Base-by-base conservation (phyloP, 2,797 vertebrate genomes). In the Urophycis tenuis region DNA sequence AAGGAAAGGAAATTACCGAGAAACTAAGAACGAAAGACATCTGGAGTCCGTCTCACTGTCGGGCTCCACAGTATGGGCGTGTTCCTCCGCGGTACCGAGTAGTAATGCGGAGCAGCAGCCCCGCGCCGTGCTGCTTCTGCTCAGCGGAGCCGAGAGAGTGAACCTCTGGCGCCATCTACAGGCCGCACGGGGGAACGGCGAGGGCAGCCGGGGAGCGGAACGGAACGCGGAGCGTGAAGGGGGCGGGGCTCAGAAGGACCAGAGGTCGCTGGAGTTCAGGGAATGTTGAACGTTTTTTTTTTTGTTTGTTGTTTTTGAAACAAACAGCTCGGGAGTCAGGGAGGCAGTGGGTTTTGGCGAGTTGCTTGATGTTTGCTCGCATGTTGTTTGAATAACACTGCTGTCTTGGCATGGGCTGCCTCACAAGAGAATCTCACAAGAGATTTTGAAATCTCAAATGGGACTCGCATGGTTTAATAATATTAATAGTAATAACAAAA, bases 101-200 rank as follows among this genome's bases (percentile, higher is more conserved):
- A 12, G 78, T 33, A 36, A 36, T 36, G 35, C 35, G 9, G 35
- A 4, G 49, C 33, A 79, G 78, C 87, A 87, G n/a, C n/a, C n/a
- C n/a, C n/a, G n/a, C n/a, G 87, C 84, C 81, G 85, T 83, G 80
- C 73, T 41, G 12, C 2, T 1, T 3, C 49, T n/a, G 69, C 7
- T 15, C 32, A 15, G 64, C 45, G 39, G 30, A 31, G 30, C 22
- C 22, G 67, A 15, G 3, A 74, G 6, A 14, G 32, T 77, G 71
- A 79, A 75, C 67, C 80, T 86, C 69, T 88, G 84, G 81, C 90
- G 78, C 90, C 90, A 86, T 82, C 88, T 90, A 84, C 74, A 76
- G 91, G 82, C 2, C 0, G 1, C 17, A 0, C 4, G 14, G 0
- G 0, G 12, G 77, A 87, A 83, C 0, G 83, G 70, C 81, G 10